Base-by-base conservation (phyloP, 2,797 vertebrate genomes). In the Myiothlypis coronata region DNA sequence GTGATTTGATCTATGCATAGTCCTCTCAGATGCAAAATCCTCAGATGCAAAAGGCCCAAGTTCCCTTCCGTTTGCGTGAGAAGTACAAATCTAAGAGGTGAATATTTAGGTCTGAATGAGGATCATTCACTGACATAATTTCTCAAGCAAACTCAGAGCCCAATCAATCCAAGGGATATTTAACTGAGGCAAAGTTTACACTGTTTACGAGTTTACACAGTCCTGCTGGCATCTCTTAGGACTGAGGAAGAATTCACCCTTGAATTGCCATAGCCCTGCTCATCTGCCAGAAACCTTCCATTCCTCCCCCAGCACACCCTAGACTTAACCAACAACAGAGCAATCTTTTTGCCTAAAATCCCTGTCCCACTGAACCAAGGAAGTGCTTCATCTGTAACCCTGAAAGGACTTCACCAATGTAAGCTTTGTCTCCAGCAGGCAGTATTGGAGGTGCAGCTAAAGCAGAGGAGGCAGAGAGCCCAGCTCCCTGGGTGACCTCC, bases 181-280 rank as follows among this genome's bases (percentile, higher is more conserved):
- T 83, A 85, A 78, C 82, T 79, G 59, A 91, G 41, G 24, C 44
- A 70, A 84, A 63, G 85, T 90, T 94, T 89, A 83, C 47, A n/a
- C 50, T 79, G 14, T 89, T 94, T 84, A 92, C 87, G 81, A 71
- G 74, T 71, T 94, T 89, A 70, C 84, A 50, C n/a, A 63, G 75
- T 55, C 87, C 37, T 78, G 61, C 78, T 94, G 87, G 79, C 68
- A 77, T 83, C 53, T 85, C 60, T 68, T 70, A 78, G 49, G 60
- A 57, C 68, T 56, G 68, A 91, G 65, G 49, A 88, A 70, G 81
- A 68, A 74, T 52, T 90, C 44, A 93, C 72, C 61, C 69, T 70
- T 90, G 39, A 83, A 52, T 81, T 77, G 41, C 69, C 23, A 4
- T 43, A 60, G 71, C 0, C 0, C 50, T 61, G n/a, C 23, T 74